Evolutionary conservation across 2,888 invertebrate genomes (phyloP).

Genomic region (Synergus itoensis): DNA sequence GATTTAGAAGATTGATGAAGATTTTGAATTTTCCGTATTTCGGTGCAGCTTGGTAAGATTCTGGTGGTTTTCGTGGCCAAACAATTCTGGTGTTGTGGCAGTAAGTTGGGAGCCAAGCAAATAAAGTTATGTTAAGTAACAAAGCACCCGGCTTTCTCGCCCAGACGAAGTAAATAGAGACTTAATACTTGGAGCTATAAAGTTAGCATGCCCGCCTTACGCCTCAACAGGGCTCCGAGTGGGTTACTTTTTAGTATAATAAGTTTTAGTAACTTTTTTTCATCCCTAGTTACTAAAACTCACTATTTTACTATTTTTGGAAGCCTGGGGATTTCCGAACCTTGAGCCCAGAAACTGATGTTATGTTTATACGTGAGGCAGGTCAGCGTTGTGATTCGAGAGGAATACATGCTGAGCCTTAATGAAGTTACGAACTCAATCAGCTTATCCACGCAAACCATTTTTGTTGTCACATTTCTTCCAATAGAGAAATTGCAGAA

Average conservation of each 20-base stretch:
- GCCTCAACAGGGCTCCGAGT: background rate
- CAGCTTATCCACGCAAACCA: slow-evolving; percentile 15
- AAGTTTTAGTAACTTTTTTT: background rate
- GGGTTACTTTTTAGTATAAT: background rate
- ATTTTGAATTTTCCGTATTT: background rate
- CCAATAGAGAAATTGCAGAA: background rate
- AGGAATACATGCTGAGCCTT: slow-evolving; percentile 6
- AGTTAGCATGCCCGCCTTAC: background rate
- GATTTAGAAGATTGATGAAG: background rate
- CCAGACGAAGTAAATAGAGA: slow-evolving; percentile 27
- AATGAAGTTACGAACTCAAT: slow-evolving; percentile 30
- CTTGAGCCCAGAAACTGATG: too few species aligned
- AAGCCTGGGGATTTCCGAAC: too few species aligned
- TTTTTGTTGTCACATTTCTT: slow-evolving; percentile 1
- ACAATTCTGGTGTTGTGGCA: slow-evolving; percentile 6
- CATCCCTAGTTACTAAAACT: background rate
- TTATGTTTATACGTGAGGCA: background rate
- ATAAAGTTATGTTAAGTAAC: slow-evolving; percentile 34
- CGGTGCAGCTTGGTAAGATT: background rate
- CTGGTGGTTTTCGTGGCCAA: slow-evolving; percentile 6
- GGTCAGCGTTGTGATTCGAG: slow-evolving; percentile 32
- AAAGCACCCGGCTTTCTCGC: background rate
- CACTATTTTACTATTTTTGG: background rate
- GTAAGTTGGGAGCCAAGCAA: slow-evolving; percentile 12
- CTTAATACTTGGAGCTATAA: slow-evolving; percentile 1